Conservation (phyloP, 2,888 invertebrate genomes). For the Perizoma flavofasciatum region DNA sequence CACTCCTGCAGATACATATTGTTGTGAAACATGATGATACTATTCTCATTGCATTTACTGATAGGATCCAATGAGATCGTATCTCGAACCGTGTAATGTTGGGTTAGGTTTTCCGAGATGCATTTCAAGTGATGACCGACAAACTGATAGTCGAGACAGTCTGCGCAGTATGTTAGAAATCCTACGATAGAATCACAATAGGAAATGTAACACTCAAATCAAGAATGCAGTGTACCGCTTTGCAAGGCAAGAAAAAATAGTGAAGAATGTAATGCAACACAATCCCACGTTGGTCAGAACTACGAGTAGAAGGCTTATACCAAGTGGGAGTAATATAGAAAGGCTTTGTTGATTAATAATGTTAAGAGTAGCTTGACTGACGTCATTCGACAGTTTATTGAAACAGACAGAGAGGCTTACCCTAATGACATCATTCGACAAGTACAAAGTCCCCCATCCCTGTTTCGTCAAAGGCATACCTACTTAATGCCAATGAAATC, state of each 20-base stretch:
- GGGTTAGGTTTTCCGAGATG: constrained; percentile 21
- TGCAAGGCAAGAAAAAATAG: too few species aligned
- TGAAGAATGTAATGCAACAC: too few species aligned
- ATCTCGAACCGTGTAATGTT: constrained; percentile 25
- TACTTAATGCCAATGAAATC: constrained; percentile 25
- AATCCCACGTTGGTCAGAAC: too few species aligned
- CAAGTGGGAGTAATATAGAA: too few species aligned
- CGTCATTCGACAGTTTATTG: constrained; percentile 1
- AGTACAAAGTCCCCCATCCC: constrained; percentile 11
- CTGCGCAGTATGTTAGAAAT: not conserved
- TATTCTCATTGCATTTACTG: constrained; percentile 44
- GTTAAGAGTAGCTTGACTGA: too few species aligned
- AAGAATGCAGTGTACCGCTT: too few species aligned
- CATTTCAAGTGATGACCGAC: constrained; percentile 5
- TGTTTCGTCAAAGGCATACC: constrained; percentile 10
- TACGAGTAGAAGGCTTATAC: too few species aligned
- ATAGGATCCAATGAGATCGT: constrained; percentile 35
- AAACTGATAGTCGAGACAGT: constrained; percentile 2
- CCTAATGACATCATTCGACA: constrained; percentile 10
- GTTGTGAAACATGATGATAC: constrained; percentile 45
- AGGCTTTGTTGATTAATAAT: not conserved
- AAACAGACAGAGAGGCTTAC: not conserved
- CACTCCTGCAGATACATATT: constrained; percentile 42
- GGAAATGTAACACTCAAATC: not conserved
- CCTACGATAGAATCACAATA: not conserved